Percentiles rank a stretch among this genome's conserved stretches.
phyloP scores from a whole-genome alignment of 2,888 invertebrate genomes.

The Drosophila stalkeri region DNA sequence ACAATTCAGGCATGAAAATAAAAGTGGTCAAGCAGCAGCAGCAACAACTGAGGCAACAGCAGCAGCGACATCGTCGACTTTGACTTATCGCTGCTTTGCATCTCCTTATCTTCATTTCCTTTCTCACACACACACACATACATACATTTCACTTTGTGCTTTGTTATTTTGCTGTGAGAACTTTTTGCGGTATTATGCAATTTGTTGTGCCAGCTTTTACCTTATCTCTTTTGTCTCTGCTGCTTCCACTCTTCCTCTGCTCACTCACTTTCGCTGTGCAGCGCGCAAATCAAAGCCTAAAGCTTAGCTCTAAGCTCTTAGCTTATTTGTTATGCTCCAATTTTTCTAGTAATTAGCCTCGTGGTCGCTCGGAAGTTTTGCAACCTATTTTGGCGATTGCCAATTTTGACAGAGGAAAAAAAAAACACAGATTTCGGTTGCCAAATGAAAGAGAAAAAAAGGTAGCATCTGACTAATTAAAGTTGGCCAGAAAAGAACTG shows the following conservation, averaged over 20 bases:
- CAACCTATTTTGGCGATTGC: slow-evolving; percentile 40
- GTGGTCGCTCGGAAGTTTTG: slow-evolving; percentile 30
- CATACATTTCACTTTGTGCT: slow-evolving; percentile 23
- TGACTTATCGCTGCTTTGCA: slow-evolving; percentile 53
- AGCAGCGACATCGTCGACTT: slow-evolving; percentile 19
- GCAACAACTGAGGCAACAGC: slow-evolving; percentile 25
- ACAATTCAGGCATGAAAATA: slow-evolving; percentile 80
- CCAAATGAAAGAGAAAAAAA: slow-evolving; percentile 27
- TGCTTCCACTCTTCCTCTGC: not conserved
- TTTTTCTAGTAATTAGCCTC: slow-evolving; percentile 49
- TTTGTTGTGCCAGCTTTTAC: slow-evolving; percentile 30
- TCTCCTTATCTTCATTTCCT: slow-evolving; percentile 54
- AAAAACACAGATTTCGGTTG: slow-evolving; percentile 16
- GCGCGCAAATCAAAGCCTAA: slow-evolving; percentile 31
- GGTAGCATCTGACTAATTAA: not conserved
- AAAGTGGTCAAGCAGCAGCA: slow-evolving; percentile 70
- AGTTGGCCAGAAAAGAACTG: slow-evolving; percentile 5
- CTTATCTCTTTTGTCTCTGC: not conserved
- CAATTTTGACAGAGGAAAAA: slow-evolving; percentile 32
- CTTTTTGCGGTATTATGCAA: slow-evolving; percentile 49
- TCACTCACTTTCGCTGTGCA: slow-evolving; percentile 41
- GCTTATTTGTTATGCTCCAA: slow-evolving; percentile 58
- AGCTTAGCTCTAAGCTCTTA: slow-evolving; percentile 10
- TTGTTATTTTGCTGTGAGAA: slow-evolving; percentile 46
- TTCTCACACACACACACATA: slow-evolving; percentile 13